Evolutionary conservation across 2,888 invertebrate genomes (phyloP).

Genomic region (Kuschelorhynchus macadamiae): DNA sequence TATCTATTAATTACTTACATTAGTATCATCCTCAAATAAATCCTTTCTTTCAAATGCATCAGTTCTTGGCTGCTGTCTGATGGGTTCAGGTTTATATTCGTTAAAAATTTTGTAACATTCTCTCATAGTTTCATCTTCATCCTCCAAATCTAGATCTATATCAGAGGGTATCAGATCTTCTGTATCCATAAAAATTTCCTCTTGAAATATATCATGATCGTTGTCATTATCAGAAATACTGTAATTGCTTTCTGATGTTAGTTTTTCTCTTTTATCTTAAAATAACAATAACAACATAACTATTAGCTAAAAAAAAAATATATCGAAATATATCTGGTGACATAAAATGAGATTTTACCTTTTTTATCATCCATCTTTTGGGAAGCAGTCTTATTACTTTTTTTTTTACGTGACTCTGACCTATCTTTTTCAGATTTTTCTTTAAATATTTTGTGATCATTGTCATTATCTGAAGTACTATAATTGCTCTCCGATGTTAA

Average conservation of each 20-base stretch:
- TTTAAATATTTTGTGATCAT: slow-evolving; percentile 21
- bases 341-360: slow-evolving; percentile 2
- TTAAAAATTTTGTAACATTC: slow-evolving; percentile 91
- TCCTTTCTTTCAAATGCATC: slow-evolving; percentile 47
- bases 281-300: neutral
- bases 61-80: slow-evolving; percentile 18
- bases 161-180: slow-evolving; percentile 39
- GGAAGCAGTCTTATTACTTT: too few relatives aligned
- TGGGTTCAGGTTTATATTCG: slow-evolving; percentile 75
- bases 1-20: slow-evolving; percentile 27
- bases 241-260: slow-evolving; percentile 58
- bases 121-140: slow-evolving; percentile 74
- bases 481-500: slow-evolving; percentile 58
- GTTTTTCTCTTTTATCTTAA: slow-evolving; percentile 58
- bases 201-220: slow-evolving; percentile 20
- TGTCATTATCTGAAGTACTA: slow-evolving; percentile 49
- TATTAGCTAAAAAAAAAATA: too few relatives aligned
- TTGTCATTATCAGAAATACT: slow-evolving; percentile 49
- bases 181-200: slow-evolving; percentile 8
- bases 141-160: slow-evolving; percentile 65
- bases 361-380: slow-evolving; percentile 20
- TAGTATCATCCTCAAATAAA: slow-evolving; percentile 23
- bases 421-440: too few relatives aligned
- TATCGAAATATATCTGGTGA: neutral
- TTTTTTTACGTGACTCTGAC: too few relatives aligned